Evolutionary conservation across 2,888 invertebrate species (phyloP).

Genomic region (Conops quadrifasciatus): DNA sequence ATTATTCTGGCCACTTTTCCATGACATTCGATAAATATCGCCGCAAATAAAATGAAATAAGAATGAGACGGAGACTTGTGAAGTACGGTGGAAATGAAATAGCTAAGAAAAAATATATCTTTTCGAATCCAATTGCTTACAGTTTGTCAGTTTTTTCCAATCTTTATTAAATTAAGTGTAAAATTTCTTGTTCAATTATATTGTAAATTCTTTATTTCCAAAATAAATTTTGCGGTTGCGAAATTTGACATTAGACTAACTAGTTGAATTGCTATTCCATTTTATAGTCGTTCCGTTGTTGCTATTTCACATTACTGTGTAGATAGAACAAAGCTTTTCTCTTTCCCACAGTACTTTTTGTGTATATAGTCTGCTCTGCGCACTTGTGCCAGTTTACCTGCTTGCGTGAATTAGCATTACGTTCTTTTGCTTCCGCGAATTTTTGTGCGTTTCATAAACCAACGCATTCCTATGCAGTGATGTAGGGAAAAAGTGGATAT

Average conservation of each 20-base stretch:
- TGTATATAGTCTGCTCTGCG: conserved; percentile 2
- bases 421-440: conserved; percentile 26
- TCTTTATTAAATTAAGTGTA: too few relatives aligned
- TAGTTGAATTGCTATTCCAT: conserved; percentile 25
- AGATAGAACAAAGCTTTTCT: background rate
- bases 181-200: too few relatives aligned
- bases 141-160: too few relatives aligned
- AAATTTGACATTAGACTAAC: conserved; percentile 28
- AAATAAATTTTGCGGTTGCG: background rate
- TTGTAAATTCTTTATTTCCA: too few relatives aligned
- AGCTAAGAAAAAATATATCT: too few relatives aligned
- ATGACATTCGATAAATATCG: too few relatives aligned
- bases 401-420: conserved; percentile 9
- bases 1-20: too few relatives aligned
- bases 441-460: conserved; percentile 23
- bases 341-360: background rate
- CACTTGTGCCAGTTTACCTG: background rate
- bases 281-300: conserved; percentile 14
- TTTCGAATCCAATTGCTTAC: too few relatives aligned
- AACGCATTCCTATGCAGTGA: conserved; percentile 35
- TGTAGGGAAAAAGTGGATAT: conserved; percentile 48
- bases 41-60: too few relatives aligned
- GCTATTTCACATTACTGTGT: background rate
- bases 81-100: too few relatives aligned
- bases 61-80: too few relatives aligned